phyloP scores from a whole-genome alignment of 64 coral and sea anemone genomes.

The Platygyra sinensis region DNA sequence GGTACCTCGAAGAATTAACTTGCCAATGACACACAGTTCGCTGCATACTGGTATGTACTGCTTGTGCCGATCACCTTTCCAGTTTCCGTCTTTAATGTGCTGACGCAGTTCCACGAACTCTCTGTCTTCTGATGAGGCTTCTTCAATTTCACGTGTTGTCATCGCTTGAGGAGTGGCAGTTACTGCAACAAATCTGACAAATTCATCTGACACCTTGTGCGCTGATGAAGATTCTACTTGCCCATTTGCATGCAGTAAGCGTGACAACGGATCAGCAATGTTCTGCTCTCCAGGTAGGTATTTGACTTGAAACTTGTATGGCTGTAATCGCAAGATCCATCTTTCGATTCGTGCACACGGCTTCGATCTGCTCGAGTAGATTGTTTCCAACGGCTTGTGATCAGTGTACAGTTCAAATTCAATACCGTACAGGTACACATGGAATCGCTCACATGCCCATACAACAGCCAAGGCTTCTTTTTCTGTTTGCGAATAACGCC shows the following conservation, averaged over 20 bases:
- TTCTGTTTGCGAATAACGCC: too few relatives aligned
- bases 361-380: not conserved
- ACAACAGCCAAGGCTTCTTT: too few relatives aligned
- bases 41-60: slow-evolving; percentile 18
- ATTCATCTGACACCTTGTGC: not conserved
- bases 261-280: slow-evolving; percentile 11
- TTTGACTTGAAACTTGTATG: not conserved
- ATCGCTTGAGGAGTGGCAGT: not conserved
- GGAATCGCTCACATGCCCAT: too few relatives aligned
- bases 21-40: slow-evolving; percentile 17
- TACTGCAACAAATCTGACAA: not conserved
- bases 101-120: too few relatives aligned
- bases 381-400: not conserved
- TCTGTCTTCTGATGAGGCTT: too few relatives aligned
- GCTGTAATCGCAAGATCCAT: slow-evolving; percentile 11
- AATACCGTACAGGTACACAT: too few relatives aligned
- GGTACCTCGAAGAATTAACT: slow-evolving; percentile 14
- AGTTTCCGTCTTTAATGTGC: too few relatives aligned
- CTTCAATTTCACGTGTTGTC: too few relatives aligned
- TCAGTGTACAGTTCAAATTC: too few relatives aligned
- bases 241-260: not conserved
- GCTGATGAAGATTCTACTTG: not conserved
- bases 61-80: too few relatives aligned
- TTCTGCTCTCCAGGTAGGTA: slow-evolving; percentile 12
- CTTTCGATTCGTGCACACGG: slow-evolving; percentile 31